Evolutionary conservation across 2,888 invertebrate genomes (phyloP).

Genomic region (Iphiclides podalirius): DNA sequence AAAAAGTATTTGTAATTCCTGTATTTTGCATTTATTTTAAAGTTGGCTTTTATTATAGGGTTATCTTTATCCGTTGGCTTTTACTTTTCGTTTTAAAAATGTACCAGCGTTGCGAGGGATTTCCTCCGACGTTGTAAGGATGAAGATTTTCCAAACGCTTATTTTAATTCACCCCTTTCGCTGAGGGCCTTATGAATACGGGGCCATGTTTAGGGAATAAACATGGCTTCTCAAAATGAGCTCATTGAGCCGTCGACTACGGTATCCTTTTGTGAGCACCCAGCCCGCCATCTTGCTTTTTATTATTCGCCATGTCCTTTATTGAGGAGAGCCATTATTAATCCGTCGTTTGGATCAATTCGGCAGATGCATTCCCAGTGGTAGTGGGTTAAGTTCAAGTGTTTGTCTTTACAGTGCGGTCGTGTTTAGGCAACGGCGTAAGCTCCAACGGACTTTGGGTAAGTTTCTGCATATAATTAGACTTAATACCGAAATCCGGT

Average conservation of each 20-base stretch:
- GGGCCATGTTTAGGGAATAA: constrained; percentile 23
- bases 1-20: no score
- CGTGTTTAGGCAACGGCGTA: background rate
- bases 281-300: constrained; percentile 64
- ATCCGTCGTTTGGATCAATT: constrained; percentile 52
- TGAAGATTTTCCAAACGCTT: background rate
- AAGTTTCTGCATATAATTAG: no score
- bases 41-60: no score
- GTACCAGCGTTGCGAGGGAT: no score
- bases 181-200: background rate
- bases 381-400: constrained; percentile 46
- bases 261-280: constrained; percentile 44
- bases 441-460: no score
- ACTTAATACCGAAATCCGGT: no score
- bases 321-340: constrained; percentile 58
- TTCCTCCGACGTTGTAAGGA: no score
- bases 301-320: constrained; percentile 62
- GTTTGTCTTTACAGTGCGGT: constrained; percentile 26
- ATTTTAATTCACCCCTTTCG: constrained; percentile 12
- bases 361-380: constrained; percentile 52
- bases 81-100: no score
- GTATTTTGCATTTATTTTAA: no score
- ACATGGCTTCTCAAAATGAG: constrained; percentile 11
- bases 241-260: constrained; percentile 20
- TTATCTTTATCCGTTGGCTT: no score